These are phyloP conservation scores for Labeo rohita DNA, from an alignment of 2,113 vertebrate species.

Conservation along the genomic window DNA sequence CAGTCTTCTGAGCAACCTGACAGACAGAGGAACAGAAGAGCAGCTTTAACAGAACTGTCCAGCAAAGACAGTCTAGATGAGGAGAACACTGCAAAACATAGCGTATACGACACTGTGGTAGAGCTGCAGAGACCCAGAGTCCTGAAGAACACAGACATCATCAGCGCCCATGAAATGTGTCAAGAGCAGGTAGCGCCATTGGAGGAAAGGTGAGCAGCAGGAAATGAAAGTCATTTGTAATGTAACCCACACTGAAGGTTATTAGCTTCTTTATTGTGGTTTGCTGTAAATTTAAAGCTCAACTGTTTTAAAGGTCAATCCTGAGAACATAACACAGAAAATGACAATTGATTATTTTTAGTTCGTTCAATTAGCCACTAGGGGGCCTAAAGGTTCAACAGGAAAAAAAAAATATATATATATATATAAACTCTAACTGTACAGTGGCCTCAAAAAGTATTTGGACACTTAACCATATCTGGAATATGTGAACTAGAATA, in stretches of 20 bases:
- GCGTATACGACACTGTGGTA: slow-evolving; percentile 54
- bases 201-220: slow-evolving; percentile 61
- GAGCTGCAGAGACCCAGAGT: slow-evolving; percentile 49
- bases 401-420: neutral
- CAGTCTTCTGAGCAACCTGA: slow-evolving; percentile 49
- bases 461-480: neutral
- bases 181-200: slow-evolving; percentile 42
- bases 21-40: neutral
- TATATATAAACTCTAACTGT: neutral
- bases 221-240: neutral
- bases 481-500: neutral
- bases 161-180: slow-evolving; percentile 63
- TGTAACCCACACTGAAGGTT: neutral
- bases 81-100: neutral
- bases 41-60: neutral
- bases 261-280: neutral
- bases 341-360: neutral
- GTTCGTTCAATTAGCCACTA: neutral
- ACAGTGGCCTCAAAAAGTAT: neutral
- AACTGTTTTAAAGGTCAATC: neutral
- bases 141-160: slow-evolving; percentile 44
- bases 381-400: neutral
- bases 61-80: neutral
- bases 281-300: neutral
- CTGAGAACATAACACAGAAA: neutral